These are phyloP conservation scores for Lasioglossum calceatum DNA, from an alignment of 2,888 invertebrate species.

Conservation along the genomic window DNA sequence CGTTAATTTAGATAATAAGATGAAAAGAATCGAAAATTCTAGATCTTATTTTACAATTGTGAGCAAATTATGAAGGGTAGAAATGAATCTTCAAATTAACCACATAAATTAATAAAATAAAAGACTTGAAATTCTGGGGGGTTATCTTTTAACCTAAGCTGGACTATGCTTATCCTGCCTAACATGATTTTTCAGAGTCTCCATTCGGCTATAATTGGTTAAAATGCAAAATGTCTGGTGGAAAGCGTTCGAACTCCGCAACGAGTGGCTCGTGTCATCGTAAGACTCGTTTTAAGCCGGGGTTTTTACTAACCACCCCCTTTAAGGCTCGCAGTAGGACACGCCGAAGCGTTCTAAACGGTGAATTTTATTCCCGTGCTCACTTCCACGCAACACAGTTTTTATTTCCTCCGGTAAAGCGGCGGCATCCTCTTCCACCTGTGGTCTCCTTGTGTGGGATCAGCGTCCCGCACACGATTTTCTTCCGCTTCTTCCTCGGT, in stretches of 20 bases:
- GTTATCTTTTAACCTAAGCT: too few species aligned
- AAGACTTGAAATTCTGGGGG: too few species aligned
- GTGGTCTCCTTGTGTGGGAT: conserved; percentile 21
- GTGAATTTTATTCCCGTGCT: conserved; percentile 1
- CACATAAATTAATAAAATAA: too few species aligned
- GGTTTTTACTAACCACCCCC: background rate
- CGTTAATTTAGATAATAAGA: too few species aligned
- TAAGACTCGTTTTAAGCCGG: background rate
- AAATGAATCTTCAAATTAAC: too few species aligned
- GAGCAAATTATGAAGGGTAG: too few species aligned
- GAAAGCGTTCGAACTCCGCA: background rate
- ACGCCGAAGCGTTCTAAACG: background rate
- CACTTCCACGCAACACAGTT: background rate
- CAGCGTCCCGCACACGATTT: conserved; percentile 33
- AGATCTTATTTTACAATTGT: too few species aligned
- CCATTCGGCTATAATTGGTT: too few species aligned
- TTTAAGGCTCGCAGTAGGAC: background rate
- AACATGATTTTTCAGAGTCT: too few species aligned
- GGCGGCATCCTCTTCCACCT: background rate
- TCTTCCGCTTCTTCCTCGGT: conserved; percentile 14
- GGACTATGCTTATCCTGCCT: too few species aligned
- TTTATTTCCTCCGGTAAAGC: conserved; percentile 21
- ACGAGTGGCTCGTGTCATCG: background rate
- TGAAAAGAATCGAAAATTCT: too few species aligned
- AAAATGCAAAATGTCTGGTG: too few species aligned